Evolutionary conservation across 2,888 invertebrate species (phyloP).

Genomic region (Pelosia muscerda): DNA sequence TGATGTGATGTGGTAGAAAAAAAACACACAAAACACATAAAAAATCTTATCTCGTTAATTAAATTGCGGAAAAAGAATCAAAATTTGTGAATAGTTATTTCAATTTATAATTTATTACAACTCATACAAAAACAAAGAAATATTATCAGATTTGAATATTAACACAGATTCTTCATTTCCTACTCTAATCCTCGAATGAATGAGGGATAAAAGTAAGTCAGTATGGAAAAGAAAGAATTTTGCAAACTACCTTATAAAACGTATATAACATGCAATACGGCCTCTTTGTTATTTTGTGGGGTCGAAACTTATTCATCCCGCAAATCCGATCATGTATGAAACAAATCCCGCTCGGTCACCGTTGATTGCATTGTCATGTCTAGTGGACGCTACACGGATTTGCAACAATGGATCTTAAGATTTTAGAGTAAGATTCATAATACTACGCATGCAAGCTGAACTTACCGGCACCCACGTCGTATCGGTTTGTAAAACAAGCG

Average conservation of each 20-base stretch:
- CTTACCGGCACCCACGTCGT: slow-evolving; percentile 72
- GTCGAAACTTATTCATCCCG: slow-evolving; percentile 86
- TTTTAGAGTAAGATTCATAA: slow-evolving; percentile 14
- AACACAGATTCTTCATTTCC: neutral
- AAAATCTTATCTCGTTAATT: too few relatives aligned
- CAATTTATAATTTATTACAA: too few relatives aligned
- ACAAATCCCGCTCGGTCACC: slow-evolving; percentile 86
- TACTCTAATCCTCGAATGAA: slow-evolving; percentile 2
- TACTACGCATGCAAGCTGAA: slow-evolving; percentile 39
- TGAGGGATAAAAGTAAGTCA: slow-evolving; percentile 34
- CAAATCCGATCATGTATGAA: slow-evolving; percentile 86
- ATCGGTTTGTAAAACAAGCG: slow-evolving; percentile 86
- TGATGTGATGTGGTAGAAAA: too few relatives aligned
- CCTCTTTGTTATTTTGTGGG: slow-evolving; percentile 85
- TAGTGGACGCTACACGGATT: slow-evolving; percentile 59
- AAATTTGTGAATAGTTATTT: too few relatives aligned
- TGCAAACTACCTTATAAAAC: slow-evolving; percentile 81
- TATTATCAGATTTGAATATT: neutral
- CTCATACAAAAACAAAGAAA: neutral
- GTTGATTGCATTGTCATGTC: slow-evolving; percentile 87
- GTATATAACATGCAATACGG: slow-evolving; percentile 78
- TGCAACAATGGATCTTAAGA: slow-evolving; percentile 51
- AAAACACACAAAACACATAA: too few relatives aligned
- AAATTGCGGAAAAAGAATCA: too few relatives aligned
- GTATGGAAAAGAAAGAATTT: slow-evolving; percentile 72